Evolutionary conservation across 1,140 invertebrate genomes (phyloP).

Genomic region (Euura saliciscinereae): DNA sequence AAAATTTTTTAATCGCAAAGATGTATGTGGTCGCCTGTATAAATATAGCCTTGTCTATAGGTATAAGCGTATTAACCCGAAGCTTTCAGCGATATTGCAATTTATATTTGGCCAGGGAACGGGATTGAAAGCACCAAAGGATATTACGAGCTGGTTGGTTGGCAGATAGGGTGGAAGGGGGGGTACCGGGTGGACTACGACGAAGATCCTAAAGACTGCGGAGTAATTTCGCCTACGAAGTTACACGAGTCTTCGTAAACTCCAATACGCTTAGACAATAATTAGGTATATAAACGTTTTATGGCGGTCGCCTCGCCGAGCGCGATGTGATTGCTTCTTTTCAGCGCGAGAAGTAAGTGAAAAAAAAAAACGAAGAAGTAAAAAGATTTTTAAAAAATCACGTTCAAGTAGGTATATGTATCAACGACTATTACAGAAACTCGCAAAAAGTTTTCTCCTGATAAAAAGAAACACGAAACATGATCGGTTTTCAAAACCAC

Average conservation of each 20-base stretch:
- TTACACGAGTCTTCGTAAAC: conserved; percentile 3
- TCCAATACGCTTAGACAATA: background rate
- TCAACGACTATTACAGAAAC: too few species aligned
- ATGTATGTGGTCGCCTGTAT: background rate
- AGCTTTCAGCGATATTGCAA: conserved; percentile 7
- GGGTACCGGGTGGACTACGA: background rate
- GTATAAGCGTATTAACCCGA: background rate
- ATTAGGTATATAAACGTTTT: background rate
- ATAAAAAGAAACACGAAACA: background rate
- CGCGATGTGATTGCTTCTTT: too few species aligned
- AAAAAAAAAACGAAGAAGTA: too few species aligned
- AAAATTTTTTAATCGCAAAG: background rate
- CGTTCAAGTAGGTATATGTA: too few species aligned
- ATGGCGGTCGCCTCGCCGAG: too few species aligned
- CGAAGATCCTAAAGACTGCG: background rate
- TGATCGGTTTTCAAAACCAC: background rate
- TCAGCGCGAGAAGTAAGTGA: too few species aligned
- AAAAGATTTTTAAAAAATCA: too few species aligned
- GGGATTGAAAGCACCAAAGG: conserved; percentile 1
- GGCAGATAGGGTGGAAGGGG: too few species aligned
- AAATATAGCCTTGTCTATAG: background rate
- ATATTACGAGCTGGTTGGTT: background rate
- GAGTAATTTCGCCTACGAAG: conserved; percentile 1
- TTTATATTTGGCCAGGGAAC: conserved; percentile 2
- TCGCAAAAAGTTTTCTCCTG: background rate